Base-by-base conservation (phyloP, 2,888 invertebrate species). In the Mechanitis mazaeus region DNA sequence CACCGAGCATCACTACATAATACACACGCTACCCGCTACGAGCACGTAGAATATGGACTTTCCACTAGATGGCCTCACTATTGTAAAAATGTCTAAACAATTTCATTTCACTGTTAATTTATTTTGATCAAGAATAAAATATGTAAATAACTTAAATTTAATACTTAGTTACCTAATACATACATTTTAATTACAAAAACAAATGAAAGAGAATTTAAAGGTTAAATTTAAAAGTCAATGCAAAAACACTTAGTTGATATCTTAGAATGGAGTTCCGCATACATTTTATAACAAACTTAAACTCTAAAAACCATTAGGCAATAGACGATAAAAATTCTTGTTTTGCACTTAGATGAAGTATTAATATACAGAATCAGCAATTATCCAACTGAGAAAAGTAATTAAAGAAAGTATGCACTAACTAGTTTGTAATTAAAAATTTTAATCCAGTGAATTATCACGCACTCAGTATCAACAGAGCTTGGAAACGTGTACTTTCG, bases 21-120 rank as follows among this genome's bases (percentile, higher is more conserved):
- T 6, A 53, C 28, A 31, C 50, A 31, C 50, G 2, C 50, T 50
- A 47, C n/a, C 28, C 28, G 55, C 20, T 12, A n/a, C 54, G 42
- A 33, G 33, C 47, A 59, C 56, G 11, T 50, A 11, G 20, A 58
- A 58, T 12, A 7, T 56, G 55, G 53, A 33, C 33, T 59, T 11
- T 12, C 61, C 65, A 61, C 58, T 69, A 71, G 69, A 68, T 72
- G 68, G 61, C 69, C 58, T 59, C 54, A 31, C 55, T 35, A 2
- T 54, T 54, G 6, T 35, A 6, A 42, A 1, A 42, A 42, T 42
- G 42, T 42, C 42, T 42, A 9, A 42, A 42, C 11, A 42, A 3
- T 42, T 5, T 11, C 42, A 9, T 42, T 42, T 42, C 42, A 7
- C 9, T 42, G 42, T 42, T 42, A 0, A 1, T 42, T 9, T 42